phyloP scores from a whole-genome alignment of 2,888 invertebrate species.

The Trilocha varians region DNA sequence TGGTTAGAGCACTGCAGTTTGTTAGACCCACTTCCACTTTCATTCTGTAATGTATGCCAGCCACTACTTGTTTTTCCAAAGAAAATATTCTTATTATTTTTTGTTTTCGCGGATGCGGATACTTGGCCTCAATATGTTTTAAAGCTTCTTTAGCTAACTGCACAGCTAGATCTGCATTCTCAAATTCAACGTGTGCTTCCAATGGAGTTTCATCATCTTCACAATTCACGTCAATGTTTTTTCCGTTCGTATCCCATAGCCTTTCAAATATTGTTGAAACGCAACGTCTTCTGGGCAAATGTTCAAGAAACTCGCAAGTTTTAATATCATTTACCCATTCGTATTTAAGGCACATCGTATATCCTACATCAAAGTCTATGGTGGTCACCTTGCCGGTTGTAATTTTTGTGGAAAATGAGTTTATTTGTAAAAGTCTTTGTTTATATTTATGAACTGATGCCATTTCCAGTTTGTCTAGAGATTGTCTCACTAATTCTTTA shows the following conservation, averaged over 20 bases:
- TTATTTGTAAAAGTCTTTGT: constrained; percentile 45
- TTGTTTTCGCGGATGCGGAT: constrained; percentile 49
- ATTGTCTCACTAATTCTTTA: constrained; percentile 36
- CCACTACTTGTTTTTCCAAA: constrained; percentile 52
- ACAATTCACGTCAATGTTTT: constrained; percentile 45
- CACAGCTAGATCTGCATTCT: constrained; percentile 40
- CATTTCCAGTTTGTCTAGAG: constrained; percentile 52
- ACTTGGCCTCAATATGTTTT: constrained; percentile 59
- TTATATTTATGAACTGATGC: constrained; percentile 45
- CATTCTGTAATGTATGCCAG: constrained; percentile 56
- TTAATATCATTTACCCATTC: constrained; percentile 48
- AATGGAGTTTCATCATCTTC: constrained; percentile 48
- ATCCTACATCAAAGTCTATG: constrained; percentile 58
- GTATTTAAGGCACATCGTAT: constrained; percentile 54
- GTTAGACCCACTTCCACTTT: constrained; percentile 58
- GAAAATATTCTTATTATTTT: constrained; percentile 54
- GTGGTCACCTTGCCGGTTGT: constrained; percentile 45
- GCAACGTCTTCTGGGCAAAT: constrained; percentile 52
- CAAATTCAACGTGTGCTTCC: constrained; percentile 42
- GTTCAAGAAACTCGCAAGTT: constrained; percentile 45
- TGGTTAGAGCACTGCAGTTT: constrained; percentile 47
- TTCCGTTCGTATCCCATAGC: constrained; percentile 45
- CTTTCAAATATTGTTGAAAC: constrained; percentile 44
- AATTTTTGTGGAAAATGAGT: constrained; percentile 43
- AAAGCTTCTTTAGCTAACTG: constrained; percentile 45